Percentiles rank a stretch among this genome's conserved stretches.
Evolutionary conservation across 2,797 vertebrate species (phyloP).

Genomic region (Epinephelus awoara): DNA sequence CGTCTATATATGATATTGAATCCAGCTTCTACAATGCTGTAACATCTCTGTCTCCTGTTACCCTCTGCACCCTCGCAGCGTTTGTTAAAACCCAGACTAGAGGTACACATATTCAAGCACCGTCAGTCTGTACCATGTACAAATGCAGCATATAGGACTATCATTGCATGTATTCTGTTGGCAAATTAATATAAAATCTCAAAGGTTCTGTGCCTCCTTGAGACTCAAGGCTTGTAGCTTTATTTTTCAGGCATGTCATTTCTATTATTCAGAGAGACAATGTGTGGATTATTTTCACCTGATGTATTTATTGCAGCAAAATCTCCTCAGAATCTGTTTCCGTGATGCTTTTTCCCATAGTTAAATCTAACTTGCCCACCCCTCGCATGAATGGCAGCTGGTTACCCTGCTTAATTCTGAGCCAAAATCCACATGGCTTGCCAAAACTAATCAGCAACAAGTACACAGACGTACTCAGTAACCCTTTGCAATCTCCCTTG

Average conservation of each 20-base stretch:
- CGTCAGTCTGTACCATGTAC: not conserved
- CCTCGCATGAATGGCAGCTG: constrained; percentile 47
- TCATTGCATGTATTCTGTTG: not conserved
- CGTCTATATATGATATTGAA: constrained; percentile 10
- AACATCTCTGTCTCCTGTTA: constrained; percentile 15
- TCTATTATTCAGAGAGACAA: not conserved
- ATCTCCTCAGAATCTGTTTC: not conserved
- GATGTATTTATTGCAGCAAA: not conserved
- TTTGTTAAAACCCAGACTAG: constrained; percentile 17
- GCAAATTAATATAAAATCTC: not conserved
- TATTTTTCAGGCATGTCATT: constrained; percentile 7
- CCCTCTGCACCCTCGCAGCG: not conserved
- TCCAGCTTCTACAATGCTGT: not conserved
- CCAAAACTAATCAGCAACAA: constrained; percentile 59
- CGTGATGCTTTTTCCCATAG: not conserved
- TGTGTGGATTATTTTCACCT: not conserved
- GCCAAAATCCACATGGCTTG: constrained; percentile 32
- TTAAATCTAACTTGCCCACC: constrained; percentile 19
- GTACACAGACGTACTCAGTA: constrained; percentile 36
- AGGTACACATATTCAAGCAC: constrained; percentile 9
- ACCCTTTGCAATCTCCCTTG: constrained; percentile 26
- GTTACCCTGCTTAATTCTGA: constrained; percentile 30
- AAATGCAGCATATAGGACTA: not conserved
- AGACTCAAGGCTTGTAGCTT: not conserved
- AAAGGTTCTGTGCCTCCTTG: not conserved